These are phyloP conservation scores for Hetaerina titia DNA, from an alignment of 2,888 invertebrate genomes.

Conservation along the genomic window DNA sequence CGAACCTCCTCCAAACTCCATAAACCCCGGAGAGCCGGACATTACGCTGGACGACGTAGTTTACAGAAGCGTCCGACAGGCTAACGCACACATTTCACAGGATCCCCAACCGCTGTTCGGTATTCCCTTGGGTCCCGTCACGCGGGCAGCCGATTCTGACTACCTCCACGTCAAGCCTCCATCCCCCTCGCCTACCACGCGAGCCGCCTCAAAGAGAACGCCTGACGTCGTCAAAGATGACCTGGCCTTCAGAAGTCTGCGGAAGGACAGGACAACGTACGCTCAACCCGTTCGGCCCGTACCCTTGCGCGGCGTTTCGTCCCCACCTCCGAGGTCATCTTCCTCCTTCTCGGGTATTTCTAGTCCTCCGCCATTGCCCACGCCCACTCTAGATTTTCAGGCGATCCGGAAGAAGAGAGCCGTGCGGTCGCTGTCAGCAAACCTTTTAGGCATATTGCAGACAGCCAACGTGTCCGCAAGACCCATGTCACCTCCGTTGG, in stretches of 20 bases:
- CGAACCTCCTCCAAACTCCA: conserved; percentile 33
- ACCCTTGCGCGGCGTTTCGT: conserved; percentile 70
- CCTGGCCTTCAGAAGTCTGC: conserved; percentile 89
- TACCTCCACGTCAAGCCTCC: conserved; percentile 89
- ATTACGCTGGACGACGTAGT: conserved; percentile 91
- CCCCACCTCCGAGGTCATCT: conserved; percentile 69
- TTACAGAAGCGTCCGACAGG: conserved; percentile 88
- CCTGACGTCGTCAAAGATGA: conserved; percentile 93
- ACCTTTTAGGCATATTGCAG: conserved; percentile 88
- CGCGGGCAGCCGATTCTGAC: conserved; percentile 89
- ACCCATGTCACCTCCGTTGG: conserved; percentile 2
- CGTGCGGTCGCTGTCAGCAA: conserved; percentile 90
- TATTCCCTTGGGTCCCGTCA: conserved; percentile 91
- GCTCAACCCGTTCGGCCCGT: background rate
- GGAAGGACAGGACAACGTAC: conserved; percentile 87
- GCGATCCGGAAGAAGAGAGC: conserved; percentile 85
- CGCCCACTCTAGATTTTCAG: conserved; percentile 69
- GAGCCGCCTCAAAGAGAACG: conserved; percentile 83
- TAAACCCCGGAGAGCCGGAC: conserved; percentile 83
- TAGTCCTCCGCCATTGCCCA: conserved; percentile 54
- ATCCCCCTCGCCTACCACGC: conserved; percentile 79
- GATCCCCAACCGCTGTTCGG: conserved; percentile 95
- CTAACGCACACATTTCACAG: conserved; percentile 84
- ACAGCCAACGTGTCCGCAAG: conserved; percentile 77
- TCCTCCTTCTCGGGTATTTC: conserved; percentile 45